These are phyloP conservation scores for Slavum lentiscoides DNA, from an alignment of 2,888 invertebrate genomes.

Conservation along the genomic window DNA sequence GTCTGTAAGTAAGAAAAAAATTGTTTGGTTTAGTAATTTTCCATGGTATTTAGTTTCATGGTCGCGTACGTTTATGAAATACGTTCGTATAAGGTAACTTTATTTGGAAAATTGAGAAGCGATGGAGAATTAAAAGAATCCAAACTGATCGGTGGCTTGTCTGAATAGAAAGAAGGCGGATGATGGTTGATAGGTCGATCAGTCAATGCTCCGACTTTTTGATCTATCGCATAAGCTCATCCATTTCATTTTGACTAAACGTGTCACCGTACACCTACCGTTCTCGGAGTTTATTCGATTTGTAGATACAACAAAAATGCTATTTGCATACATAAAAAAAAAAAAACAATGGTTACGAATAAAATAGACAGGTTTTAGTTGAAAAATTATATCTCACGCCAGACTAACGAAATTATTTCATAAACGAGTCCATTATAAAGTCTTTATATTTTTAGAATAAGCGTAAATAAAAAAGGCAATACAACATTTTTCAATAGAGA, in stretches of 20 bases:
- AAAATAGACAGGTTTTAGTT: too few relatives aligned
- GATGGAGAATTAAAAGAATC: conserved; percentile 5
- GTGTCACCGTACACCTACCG: background rate
- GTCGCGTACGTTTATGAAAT: background rate
- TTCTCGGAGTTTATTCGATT: background rate
- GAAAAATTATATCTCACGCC: too few relatives aligned
- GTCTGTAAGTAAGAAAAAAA: too few relatives aligned
- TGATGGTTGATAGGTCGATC: conserved; percentile 15
- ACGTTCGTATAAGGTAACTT: background rate
- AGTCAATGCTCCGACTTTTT: conserved; percentile 21
- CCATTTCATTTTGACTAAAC: conserved; percentile 4
- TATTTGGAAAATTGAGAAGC: conserved; percentile 5
- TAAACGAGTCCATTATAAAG: too few relatives aligned
- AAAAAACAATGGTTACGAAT: too few relatives aligned
- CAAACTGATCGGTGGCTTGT: background rate
- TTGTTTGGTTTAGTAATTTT: too few relatives aligned
- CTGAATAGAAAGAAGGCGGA: background rate
- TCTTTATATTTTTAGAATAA: too few relatives aligned
- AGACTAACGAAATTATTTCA: too few relatives aligned
- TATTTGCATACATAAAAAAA: background rate
- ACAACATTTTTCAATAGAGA: too few relatives aligned
- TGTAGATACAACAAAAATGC: background rate
- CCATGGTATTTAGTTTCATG: too few relatives aligned
- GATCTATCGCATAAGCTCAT: conserved; percentile 7
- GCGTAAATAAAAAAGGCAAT: too few relatives aligned